phyloP scores from a whole-genome alignment of 2,888 invertebrate genomes.

The Orthonevra nobilis region DNA sequence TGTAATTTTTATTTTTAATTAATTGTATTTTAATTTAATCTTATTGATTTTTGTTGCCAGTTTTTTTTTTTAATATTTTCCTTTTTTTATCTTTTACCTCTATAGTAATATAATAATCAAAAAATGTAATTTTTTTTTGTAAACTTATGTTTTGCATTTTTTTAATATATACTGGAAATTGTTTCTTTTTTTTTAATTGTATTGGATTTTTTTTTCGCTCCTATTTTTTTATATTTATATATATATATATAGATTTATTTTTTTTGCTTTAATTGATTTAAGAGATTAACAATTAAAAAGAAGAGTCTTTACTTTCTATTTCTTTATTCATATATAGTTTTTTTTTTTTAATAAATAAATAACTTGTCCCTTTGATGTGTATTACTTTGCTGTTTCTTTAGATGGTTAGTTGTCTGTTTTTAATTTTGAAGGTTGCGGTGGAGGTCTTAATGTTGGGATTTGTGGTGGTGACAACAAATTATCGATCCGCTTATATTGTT shows the following conservation, averaged over 20 bases:
- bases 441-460: constrained; percentile 58
- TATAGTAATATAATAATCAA: constrained; percentile 72
- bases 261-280: constrained; percentile 70
- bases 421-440: constrained; percentile 65
- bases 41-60: constrained; percentile 72
- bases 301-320: constrained; percentile 69
- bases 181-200: constrained; percentile 68
- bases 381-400: constrained; percentile 39
- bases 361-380: constrained; percentile 71
- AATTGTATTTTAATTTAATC: constrained; percentile 72
- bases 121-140: constrained; percentile 73
- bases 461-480: constrained; percentile 60
- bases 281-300: constrained; percentile 71
- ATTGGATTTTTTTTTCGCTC: constrained; percentile 72
- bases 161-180: constrained; percentile 72
- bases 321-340: constrained; percentile 59
- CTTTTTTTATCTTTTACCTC: constrained; percentile 69
- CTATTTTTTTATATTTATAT: constrained; percentile 72
- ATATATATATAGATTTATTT: constrained; percentile 75
- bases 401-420: constrained; percentile 59
- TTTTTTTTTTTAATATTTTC: constrained; percentile 60
- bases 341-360: constrained; percentile 69
- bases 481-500: constrained; percentile 45
- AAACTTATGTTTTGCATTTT: constrained; percentile 71
- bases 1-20: constrained; percentile 72